Evolutionary conservation across 2,888 invertebrate species (phyloP).

Genomic region (Rhagophthalmus giganteus): DNA sequence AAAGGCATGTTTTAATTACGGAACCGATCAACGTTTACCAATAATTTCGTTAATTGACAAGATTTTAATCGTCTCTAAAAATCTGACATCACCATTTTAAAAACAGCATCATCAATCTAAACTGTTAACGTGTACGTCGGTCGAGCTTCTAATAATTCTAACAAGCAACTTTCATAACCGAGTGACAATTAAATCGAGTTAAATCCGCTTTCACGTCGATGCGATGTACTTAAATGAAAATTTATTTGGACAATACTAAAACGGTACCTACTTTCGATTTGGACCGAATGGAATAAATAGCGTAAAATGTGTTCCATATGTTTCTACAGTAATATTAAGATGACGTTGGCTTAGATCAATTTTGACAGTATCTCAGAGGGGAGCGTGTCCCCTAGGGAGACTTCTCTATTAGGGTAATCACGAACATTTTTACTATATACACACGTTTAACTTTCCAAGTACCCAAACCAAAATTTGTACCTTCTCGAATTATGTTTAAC

Average conservation of each 20-base stretch:
- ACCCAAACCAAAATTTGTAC: too few relatives aligned
- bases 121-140: neutral
- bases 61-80: neutral
- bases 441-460: too few relatives aligned
- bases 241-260: constrained; percentile 8
- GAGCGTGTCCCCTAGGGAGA: constrained; percentile 31
- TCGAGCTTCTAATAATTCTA: constrained; percentile 7
- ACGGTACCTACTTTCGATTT: constrained; percentile 6
- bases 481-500: too few relatives aligned
- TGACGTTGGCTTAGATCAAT: constrained; percentile 34
- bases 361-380: constrained; percentile 36
- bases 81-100: neutral
- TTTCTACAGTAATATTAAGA: constrained; percentile 9
- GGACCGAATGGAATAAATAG: constrained; percentile 4
- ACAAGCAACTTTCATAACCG: constrained; percentile 6
- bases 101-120: neutral
- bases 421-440: constrained; percentile 25
- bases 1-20: too few relatives aligned
- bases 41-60: too few relatives aligned
- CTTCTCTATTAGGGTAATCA: constrained; percentile 34
- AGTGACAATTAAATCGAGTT: constrained; percentile 8
- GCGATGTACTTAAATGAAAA: neutral
- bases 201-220: constrained; percentile 10
- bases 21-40: too few relatives aligned
- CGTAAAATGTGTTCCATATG: constrained; percentile 16